Percentiles rank a stretch among this genome's conserved stretches.
Conservation (phyloP, 2,113 vertebrate genomes). For the Carassius gibelio region DNA sequence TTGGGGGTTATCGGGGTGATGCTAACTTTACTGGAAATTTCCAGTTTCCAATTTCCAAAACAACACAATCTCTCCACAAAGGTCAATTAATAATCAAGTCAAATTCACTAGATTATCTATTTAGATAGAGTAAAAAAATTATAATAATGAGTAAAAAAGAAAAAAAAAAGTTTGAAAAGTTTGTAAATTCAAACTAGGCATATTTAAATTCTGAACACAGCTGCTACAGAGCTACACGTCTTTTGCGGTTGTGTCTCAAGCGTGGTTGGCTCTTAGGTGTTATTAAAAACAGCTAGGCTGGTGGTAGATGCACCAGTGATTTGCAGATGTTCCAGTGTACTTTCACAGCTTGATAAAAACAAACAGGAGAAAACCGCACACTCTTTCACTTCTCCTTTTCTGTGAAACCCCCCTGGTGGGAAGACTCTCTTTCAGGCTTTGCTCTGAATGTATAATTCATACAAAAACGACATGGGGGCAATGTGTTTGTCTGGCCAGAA, state of each 20-base stretch:
- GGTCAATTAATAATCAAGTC: too few species aligned
- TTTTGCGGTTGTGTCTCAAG: background rate
- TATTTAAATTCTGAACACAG: background rate
- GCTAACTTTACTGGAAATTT: background rate
- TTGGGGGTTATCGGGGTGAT: background rate
- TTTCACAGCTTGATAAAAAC: constrained; percentile 34
- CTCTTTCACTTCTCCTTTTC: constrained; percentile 37
- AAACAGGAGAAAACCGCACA: constrained; percentile 29
- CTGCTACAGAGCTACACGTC: background rate
- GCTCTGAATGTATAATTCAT: constrained; percentile 56
- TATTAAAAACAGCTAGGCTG: background rate
- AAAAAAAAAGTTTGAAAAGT: background rate
- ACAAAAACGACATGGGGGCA: constrained; percentile 54
- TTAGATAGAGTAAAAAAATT: too few species aligned
- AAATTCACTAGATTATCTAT: too few species aligned
- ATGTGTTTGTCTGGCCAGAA: constrained; percentile 54
- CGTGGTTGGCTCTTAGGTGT: background rate
- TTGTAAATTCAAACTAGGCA: background rate
- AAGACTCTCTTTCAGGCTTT: constrained; percentile 36
- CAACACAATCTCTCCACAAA: too few species aligned
- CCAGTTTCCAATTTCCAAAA: too few species aligned
- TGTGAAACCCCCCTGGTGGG: constrained; percentile 27
- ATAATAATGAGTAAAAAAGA: too few species aligned
- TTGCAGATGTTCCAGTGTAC: constrained; percentile 36
- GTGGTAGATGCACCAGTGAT: constrained; percentile 10